Evolutionary conservation across 2,888 invertebrate genomes (phyloP).

Genomic region (Sceliomorpha sp.): DNA sequence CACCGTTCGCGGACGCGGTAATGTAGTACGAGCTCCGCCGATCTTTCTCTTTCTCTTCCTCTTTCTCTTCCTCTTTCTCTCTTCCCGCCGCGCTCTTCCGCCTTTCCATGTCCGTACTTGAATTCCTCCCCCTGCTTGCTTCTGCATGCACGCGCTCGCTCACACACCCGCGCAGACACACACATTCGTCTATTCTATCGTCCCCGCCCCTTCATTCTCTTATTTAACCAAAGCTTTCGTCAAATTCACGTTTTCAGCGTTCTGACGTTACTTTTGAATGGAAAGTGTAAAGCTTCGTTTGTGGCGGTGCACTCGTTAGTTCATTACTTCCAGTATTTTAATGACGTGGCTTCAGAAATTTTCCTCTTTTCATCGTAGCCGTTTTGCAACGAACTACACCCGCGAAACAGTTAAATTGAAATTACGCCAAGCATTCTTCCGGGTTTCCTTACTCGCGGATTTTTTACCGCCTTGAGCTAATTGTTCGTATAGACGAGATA

Average conservation of each 20-base stretch:
- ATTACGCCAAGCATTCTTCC: constrained; percentile 29
- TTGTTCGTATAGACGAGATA: no score
- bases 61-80: constrained; percentile 1
- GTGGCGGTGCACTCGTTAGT: constrained; percentile 35
- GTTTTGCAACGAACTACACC: background rate
- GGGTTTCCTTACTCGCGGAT: constrained; percentile 17
- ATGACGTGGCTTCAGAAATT: constrained; percentile 40
- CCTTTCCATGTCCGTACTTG: no score
- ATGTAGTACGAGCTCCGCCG: background rate
- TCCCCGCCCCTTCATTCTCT: constrained; percentile 18
- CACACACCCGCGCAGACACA: no score
- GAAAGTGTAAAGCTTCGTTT: constrained; percentile 43
- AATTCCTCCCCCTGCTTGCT: no score
- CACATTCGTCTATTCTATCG: no score
- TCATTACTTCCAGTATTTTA: constrained; percentile 47
- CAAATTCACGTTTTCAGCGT: constrained; percentile 22
- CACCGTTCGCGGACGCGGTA: constrained; percentile 9
- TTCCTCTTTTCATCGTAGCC: constrained; percentile 20
- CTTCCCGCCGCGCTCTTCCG: no score
- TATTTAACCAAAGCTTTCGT: constrained; percentile 16
- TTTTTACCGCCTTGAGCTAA: no score
- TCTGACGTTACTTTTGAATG: constrained; percentile 5
- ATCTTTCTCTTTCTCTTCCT: background rate
- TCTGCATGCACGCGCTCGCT: no score
- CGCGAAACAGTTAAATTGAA: constrained; percentile 25